phyloP scores from a whole-genome alignment of 2,888 invertebrate genomes.

The Oeneis ivallda region DNA sequence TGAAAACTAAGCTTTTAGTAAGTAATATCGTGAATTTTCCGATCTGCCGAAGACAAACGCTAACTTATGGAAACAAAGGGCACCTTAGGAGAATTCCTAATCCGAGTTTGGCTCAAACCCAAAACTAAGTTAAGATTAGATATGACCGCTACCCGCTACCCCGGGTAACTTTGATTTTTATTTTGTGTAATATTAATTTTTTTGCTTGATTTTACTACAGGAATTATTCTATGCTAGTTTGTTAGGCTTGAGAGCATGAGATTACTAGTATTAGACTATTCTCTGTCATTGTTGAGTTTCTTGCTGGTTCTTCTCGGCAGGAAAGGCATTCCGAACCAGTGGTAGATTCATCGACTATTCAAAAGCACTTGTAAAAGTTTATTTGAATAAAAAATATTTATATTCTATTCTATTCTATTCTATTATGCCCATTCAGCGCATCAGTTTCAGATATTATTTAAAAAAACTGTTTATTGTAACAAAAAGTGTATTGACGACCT shows the following conservation, averaged over 20 bases:
- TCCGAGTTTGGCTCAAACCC: conserved; percentile 65
- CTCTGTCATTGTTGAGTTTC: too few species aligned
- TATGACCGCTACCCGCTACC: conserved; percentile 47
- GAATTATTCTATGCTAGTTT: not conserved
- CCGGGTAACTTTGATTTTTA: conserved; percentile 15
- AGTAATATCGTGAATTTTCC: conserved; percentile 6
- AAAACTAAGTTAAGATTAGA: conserved; percentile 61
- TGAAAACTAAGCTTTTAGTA: conserved; percentile 11
- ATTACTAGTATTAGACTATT: too few species aligned
- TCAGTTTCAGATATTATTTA: too few species aligned
- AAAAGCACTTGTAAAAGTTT: too few species aligned
- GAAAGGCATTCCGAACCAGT: too few species aligned
- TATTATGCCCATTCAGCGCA: too few species aligned
- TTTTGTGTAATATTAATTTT: conserved; percentile 6
- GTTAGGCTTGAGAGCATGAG: not conserved
- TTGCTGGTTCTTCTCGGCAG: too few species aligned
- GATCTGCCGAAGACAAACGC: conserved; percentile 19
- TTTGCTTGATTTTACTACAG: not conserved
- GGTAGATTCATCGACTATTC: too few species aligned
- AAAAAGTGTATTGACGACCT: too few species aligned
- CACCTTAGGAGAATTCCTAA: conserved; percentile 46
- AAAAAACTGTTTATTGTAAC: too few species aligned
- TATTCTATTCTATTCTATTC: too few species aligned
- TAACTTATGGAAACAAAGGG: conserved; percentile 32
- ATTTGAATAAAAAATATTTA: too few species aligned